A percentile compares a stretch with the other conserved stretches of the same genome.
phyloP scores from a whole-genome alignment of 2,113 vertebrate species.

The Chamaea fasciata region DNA sequence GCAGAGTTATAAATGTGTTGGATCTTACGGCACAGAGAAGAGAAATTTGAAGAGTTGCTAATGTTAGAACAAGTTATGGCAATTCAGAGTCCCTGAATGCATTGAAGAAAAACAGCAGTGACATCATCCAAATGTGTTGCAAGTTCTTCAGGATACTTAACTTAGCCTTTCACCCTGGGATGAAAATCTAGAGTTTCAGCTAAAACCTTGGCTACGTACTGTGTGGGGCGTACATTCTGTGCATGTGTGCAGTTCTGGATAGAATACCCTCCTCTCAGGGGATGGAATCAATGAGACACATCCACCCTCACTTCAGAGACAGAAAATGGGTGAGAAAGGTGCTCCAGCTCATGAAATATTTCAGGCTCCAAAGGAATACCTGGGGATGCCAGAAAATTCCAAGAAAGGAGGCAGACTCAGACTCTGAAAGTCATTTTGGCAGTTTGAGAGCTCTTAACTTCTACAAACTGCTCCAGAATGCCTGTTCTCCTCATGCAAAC shows the following conservation, averaged over 20 bases:
- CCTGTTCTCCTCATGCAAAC: not conserved
- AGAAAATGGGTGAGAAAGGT: not conserved
- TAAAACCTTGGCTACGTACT: not conserved
- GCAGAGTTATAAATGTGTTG: not conserved
- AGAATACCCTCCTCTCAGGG: not conserved
- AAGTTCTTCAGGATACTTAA: not conserved
- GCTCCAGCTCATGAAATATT: not conserved
- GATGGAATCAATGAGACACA: not conserved
- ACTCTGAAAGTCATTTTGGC: not conserved
- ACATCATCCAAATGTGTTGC: not conserved
- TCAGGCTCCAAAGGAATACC: not conserved
- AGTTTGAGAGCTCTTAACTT: not conserved
- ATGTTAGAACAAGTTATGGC: not conserved
- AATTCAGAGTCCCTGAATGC: not conserved
- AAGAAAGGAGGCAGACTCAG: not conserved
- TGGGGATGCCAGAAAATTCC: not conserved
- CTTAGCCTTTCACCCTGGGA: not conserved
- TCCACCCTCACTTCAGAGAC: not conserved
- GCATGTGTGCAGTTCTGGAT: not conserved
- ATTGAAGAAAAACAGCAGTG: not conserved
- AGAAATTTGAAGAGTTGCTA: not conserved
- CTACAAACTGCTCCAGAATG: not conserved
- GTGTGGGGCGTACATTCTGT: not conserved
- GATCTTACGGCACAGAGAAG: not conserved
- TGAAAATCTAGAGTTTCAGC: not conserved